Base-by-base conservation (phyloP, 1,140 invertebrate species). In the Eulimnadia texana region DNA sequence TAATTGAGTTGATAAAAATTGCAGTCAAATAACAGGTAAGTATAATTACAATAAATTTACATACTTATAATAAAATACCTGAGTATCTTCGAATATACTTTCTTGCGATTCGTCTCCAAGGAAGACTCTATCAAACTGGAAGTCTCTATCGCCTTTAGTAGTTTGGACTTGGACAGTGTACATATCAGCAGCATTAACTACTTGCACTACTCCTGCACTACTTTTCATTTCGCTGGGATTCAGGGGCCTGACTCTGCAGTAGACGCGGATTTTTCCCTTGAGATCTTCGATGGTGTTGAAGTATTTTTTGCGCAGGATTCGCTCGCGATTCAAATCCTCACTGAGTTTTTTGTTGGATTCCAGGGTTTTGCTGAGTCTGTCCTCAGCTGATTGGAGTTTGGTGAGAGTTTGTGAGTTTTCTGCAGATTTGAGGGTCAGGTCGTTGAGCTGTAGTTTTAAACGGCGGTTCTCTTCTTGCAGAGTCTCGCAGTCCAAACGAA, bases 61-160 rank as follows among this genome's bases (percentile, higher is more conserved):
- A 62, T 24, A 52, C 23, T 22, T 23, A 47, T 56, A 55, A 20
- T 29, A 1, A 58, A 47, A 63, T 64, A 69, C 68, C 56, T 65
- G 33, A 3, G 68, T 68, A 49, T 70, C 68, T 24, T 65, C 50
- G 66, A 79, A 81, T 11, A 80, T 83, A 76, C 70, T 77, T 74
- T 72, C 69, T 67, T 92, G 88, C 2, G 76, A 75, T 3, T 81
- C 77, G 55, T 79, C 78, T 0, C 83, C 81, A 61, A 80, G 77
- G 66, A 91, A 91, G 16, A 91, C 85, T 67, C 84, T 82, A 74
- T 92, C 88, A 73, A 90, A 92, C 2, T 77, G 75, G 66, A 89
- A 91, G 60, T 84, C 78, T 66, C 50, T 69, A 2, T 66, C 68
- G 50, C 67, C 66, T 22, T 54, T 52, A 13, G 28, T 49, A 11